Evolutionary conservation across 2,888 invertebrate genomes (phyloP).

Genomic region (Epinotia ramella): DNA sequence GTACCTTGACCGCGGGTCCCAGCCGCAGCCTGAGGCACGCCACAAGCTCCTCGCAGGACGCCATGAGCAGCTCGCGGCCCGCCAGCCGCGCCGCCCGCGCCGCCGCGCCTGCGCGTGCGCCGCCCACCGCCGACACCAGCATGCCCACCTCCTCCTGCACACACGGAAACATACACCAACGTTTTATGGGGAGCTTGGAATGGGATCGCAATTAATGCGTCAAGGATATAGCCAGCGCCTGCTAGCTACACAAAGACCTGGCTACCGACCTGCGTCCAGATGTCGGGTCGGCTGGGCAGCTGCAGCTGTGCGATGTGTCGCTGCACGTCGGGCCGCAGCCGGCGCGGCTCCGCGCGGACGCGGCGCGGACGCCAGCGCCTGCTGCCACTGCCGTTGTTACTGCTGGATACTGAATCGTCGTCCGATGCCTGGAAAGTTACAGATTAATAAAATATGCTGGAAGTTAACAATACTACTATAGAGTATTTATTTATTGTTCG

Average conservation of each 20-base stretch:
- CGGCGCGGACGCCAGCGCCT: slow-evolving; percentile 66
- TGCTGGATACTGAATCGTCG: slow-evolving; percentile 75
- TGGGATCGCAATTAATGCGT: too few species aligned
- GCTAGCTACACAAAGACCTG: slow-evolving; percentile 55
- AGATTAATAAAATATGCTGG: too few species aligned
- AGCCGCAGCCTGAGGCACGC: slow-evolving; percentile 89
- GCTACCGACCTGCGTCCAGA: slow-evolving; percentile 65
- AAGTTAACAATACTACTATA: not conserved
- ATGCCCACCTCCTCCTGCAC: slow-evolving; percentile 73
- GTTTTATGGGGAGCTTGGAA: too few species aligned
- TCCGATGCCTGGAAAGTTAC: slow-evolving; percentile 64
- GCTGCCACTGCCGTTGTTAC: slow-evolving; percentile 54
- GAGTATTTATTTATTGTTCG: not conserved
- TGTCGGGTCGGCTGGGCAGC: slow-evolving; percentile 65
- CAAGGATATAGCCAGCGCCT: too few species aligned
- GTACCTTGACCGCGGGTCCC: slow-evolving; percentile 92
- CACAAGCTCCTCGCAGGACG: slow-evolving; percentile 91
- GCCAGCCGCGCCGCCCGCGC: slow-evolving; percentile 86
- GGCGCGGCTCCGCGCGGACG: slow-evolving; percentile 43
- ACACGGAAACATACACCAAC: too few species aligned
- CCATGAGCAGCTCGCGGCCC: slow-evolving; percentile 91
- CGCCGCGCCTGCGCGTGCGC: slow-evolving; percentile 64
- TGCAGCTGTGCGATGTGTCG: slow-evolving; percentile 59
- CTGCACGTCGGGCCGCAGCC: slow-evolving; percentile 83
- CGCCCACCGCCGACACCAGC: slow-evolving; percentile 66